Evolutionary conservation across 2,888 invertebrate genomes (phyloP).

Genomic region (Drosophila yooni): DNA sequence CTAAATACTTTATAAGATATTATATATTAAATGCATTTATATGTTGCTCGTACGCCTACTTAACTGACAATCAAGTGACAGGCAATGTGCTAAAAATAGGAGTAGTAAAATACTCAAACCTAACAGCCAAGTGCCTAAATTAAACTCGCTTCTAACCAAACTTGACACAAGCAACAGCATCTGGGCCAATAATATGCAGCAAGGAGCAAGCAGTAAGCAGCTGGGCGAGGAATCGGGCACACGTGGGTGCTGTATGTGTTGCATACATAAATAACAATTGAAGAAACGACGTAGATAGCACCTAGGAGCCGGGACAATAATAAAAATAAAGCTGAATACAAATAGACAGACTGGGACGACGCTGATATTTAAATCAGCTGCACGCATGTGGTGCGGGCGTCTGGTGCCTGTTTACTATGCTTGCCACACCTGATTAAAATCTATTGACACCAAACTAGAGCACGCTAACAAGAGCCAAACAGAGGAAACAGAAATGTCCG

Average conservation of each 20-base stretch:
- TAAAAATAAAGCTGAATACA: slow-evolving; percentile 47
- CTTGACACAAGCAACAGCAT: slow-evolving; percentile 25
- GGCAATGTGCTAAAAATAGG: slow-evolving; percentile 51
- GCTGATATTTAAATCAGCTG: slow-evolving; percentile 63
- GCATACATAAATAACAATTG: slow-evolving; percentile 75
- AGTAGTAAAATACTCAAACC: slow-evolving; percentile 8
- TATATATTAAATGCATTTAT: slow-evolving; percentile 24
- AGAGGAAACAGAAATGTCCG: slow-evolving; percentile 46
- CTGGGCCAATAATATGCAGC: slow-evolving; percentile 4
- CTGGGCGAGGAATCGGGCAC: slow-evolving; percentile 14
- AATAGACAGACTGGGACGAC: slow-evolving; percentile 46
- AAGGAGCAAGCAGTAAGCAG: not conserved
- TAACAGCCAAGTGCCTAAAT: slow-evolving; percentile 38
- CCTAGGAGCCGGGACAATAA: slow-evolving; percentile 30
- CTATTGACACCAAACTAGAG: slow-evolving; percentile 74
- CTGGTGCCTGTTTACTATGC: slow-evolving; percentile 63
- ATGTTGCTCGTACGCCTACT: slow-evolving; percentile 8
- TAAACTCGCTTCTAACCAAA: slow-evolving; percentile 22
- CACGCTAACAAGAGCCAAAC: slow-evolving; percentile 36
- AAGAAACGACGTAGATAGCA: slow-evolving; percentile 27
- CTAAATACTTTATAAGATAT: not conserved
- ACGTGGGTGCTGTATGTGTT: slow-evolving; percentile 53
- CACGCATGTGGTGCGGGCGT: slow-evolving; percentile 15
- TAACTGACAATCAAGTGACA: slow-evolving; percentile 3
- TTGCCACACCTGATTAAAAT: slow-evolving; percentile 81